Conservation (phyloP, 2,888 invertebrate species). For the Sminthurides aquaticus region DNA sequence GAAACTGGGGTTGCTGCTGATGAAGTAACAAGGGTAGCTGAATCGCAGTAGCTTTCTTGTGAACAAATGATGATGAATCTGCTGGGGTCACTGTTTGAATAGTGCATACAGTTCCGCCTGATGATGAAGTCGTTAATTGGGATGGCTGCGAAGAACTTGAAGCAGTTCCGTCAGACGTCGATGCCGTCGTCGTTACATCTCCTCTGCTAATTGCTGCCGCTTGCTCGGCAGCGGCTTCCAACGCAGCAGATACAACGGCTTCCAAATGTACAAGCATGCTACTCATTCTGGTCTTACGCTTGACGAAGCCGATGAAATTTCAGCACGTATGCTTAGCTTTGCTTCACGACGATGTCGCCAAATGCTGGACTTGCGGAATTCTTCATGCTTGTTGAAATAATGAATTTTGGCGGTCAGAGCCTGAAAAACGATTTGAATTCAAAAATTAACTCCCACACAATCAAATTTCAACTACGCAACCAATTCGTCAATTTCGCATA, state of each 20-base stretch:
- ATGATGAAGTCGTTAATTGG: background rate
- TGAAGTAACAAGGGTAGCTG: conserved; percentile 15
- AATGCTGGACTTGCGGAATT: too few species aligned
- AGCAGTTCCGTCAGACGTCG: background rate
- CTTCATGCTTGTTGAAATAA: too few species aligned
- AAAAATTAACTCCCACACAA: too few species aligned
- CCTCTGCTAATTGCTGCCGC: background rate
- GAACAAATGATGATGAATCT: background rate
- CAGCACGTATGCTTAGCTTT: too few species aligned
- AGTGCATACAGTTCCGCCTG: background rate
- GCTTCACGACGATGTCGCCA: too few species aligned
- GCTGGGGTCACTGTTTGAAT: background rate
- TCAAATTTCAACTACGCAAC: too few species aligned
- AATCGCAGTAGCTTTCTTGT: conserved; percentile 13
- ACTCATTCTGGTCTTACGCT: conserved; percentile 1
- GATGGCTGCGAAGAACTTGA: background rate
- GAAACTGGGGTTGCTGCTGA: background rate
- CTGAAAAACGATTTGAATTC: too few species aligned
- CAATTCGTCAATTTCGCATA: too few species aligned
- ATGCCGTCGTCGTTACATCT: background rate
- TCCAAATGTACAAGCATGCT: conserved; percentile 3
- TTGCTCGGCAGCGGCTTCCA: conserved; percentile 4
- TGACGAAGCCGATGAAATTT: too few species aligned
- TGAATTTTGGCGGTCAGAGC: too few species aligned
- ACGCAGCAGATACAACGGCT: conserved; percentile 2